These are phyloP conservation scores for Ceryle rudis DNA, from an alignment of 2,797 vertebrate species.

Conservation along the genomic window DNA sequence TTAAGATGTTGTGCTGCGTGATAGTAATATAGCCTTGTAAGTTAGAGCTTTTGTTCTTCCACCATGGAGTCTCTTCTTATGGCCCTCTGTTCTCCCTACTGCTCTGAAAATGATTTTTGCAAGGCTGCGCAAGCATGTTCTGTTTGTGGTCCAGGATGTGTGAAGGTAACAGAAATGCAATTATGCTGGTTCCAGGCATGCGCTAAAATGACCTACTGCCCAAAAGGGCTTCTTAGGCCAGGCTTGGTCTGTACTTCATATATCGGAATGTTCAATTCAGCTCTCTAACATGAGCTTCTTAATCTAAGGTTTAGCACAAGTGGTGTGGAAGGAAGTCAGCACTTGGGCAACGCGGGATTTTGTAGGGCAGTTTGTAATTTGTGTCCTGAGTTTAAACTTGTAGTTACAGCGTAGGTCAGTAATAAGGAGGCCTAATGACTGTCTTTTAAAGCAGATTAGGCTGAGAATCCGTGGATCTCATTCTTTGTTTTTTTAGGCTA, in stretches of 20 bases:
- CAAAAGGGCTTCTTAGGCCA: not conserved
- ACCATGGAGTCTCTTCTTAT: not conserved
- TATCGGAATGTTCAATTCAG: not conserved
- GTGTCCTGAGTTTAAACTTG: not conserved
- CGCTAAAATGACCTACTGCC: not conserved
- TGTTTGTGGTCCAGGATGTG: not conserved
- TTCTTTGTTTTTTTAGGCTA: not conserved
- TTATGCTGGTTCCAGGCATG: not conserved
- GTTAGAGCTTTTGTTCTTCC: not conserved
- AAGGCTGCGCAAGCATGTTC: not conserved
- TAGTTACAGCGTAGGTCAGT: not conserved
- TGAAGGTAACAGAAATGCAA: not conserved
- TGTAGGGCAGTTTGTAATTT: not conserved
- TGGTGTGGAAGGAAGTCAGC: not conserved
- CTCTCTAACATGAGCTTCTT: not conserved
- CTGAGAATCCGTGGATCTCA: not conserved
- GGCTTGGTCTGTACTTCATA: not conserved
- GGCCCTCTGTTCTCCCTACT: not conserved
- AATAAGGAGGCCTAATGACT: not conserved
- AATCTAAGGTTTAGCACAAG: not conserved
- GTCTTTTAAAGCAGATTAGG: not conserved
- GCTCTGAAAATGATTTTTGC: not conserved
- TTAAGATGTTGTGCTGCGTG: not conserved
- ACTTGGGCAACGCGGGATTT: not conserved
- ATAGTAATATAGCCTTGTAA: not conserved